These are phyloP conservation scores for Trematomus bernacchii DNA, from an alignment of 2,797 vertebrate genomes.

Conservation along the genomic window DNA sequence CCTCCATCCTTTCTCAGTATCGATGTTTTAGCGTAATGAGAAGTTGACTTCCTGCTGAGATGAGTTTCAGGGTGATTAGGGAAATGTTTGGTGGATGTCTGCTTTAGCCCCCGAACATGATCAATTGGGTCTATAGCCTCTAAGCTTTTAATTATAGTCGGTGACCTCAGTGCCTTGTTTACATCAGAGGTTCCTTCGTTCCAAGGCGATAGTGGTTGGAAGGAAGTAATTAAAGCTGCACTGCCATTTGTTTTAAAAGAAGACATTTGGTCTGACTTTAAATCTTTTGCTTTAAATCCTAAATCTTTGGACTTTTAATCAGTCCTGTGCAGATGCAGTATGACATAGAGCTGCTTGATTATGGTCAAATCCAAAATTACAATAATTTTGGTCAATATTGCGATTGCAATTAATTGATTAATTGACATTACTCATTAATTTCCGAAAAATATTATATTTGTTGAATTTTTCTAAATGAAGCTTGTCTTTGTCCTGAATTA, in stretches of 20 bases:
- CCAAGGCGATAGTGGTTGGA: background rate
- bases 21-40: slow-evolving; percentile 52
- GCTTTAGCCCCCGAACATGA: slow-evolving; percentile 13
- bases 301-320: background rate
- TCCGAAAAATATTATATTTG: too few species aligned
- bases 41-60: slow-evolving; percentile 52
- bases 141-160: slow-evolving; percentile 62
- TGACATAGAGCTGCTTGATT: too few species aligned
- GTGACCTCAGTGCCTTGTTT: slow-evolving; percentile 44
- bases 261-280: background rate
- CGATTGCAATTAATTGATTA: too few species aligned
- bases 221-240: background rate
- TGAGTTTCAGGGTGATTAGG: slow-evolving; percentile 36
- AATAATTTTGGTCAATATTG: too few species aligned
- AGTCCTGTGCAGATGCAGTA: background rate
- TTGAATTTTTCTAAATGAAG: too few species aligned
- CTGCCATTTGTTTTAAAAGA: background rate
- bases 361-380: too few species aligned
- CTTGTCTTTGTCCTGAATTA: too few species aligned
- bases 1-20: slow-evolving; percentile 10
- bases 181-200: background rate
- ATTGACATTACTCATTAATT: too few species aligned
- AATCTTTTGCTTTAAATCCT: background rate
- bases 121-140: slow-evolving; percentile 53
- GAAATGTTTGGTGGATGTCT: slow-evolving; percentile 20